Evolutionary conservation across 92 coral and sea anemone species (phyloP).

Genomic region (Siderastrea radians): DNA sequence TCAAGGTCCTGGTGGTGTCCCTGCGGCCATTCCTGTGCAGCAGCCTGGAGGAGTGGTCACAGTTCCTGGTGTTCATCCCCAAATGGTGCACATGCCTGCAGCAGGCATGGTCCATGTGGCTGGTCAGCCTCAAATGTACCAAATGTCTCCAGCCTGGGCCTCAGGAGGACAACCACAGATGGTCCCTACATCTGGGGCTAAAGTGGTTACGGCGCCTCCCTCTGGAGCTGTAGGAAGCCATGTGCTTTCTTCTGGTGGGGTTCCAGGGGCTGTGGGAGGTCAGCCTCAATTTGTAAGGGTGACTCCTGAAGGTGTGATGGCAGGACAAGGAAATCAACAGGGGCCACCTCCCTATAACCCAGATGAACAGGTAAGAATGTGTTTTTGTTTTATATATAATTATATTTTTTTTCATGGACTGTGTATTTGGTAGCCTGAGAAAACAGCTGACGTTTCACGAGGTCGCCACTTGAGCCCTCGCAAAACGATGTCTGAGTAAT

Average conservation of each 20-base stretch:
- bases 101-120: background rate
- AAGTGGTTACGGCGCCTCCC: background rate
- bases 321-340: background rate
- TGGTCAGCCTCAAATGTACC: constrained; percentile 32
- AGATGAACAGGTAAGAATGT: background rate
- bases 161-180: constrained; percentile 1
- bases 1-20: constrained; percentile 44
- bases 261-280: background rate
- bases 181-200: constrained; percentile 3
- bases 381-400: background rate
- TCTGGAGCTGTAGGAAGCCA: background rate
- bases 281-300: constrained; percentile 5
- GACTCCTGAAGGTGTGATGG: background rate
- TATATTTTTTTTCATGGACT: too few relatives aligned
- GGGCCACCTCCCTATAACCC: background rate
- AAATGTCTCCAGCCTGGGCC: background rate
- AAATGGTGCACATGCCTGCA: constrained; percentile 6
- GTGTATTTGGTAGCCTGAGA: too few relatives aligned
- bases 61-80: constrained; percentile 22
- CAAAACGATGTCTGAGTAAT: too few relatives aligned
- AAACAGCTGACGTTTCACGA: too few relatives aligned
- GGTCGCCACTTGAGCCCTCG: too few relatives aligned
- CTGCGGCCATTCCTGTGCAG: constrained; percentile 39
- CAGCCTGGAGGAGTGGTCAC: constrained; percentile 36
- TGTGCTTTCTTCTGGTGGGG: background rate